Base-by-base conservation (phyloP, 2,888 invertebrate species). In the Epirrhoe alternata region DNA sequence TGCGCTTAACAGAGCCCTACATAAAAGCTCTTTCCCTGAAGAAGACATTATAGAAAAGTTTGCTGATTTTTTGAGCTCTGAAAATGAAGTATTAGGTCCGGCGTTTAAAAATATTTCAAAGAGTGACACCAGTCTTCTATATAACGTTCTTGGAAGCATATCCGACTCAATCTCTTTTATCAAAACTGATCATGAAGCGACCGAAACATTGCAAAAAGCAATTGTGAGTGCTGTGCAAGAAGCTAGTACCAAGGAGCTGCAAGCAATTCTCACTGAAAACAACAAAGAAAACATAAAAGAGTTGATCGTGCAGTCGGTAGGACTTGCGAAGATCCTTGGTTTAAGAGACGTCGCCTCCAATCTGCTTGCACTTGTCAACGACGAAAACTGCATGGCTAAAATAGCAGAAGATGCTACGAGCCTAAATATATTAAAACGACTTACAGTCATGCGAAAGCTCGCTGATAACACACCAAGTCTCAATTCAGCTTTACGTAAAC, bases 381-480 rank as follows among this genome's bases (percentile, higher is more conserved):
- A 95, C 73, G 94, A 94, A 64, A 89, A 94, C 42, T 93, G 94
- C 31, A 90, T 95, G 49, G 87, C 91, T 31, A 93, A 94, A 73
- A 85, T 96, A 63, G 92, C 94, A 16, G 88, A 91, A 49, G 96
- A 96, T 76, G 86, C 90, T 50, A 92, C 95, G 6, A 94, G 94
- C n/a, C 80, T 95, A 53, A 95, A 95, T 71, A 95, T 96, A 72
- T 82, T 97, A n/a, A 95, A 95, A 84, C 91, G 96, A 67, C 86
- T 96, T 55, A 95, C 95, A 6, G 94, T 97, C 0, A 96, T 97
- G 94, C 91, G 95, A 55, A 95, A 96, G 85, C 86, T 97, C 0
- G 95, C 96, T 0, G 95, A 96, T 71, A 94, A 94, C 72, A 94
- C 95, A 58, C 95, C 95, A 4, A 94, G 94, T 16, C 91, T 96